Conservation (phyloP, 2,888 invertebrate genomes). For the Sylvicola fuscatus region DNA sequence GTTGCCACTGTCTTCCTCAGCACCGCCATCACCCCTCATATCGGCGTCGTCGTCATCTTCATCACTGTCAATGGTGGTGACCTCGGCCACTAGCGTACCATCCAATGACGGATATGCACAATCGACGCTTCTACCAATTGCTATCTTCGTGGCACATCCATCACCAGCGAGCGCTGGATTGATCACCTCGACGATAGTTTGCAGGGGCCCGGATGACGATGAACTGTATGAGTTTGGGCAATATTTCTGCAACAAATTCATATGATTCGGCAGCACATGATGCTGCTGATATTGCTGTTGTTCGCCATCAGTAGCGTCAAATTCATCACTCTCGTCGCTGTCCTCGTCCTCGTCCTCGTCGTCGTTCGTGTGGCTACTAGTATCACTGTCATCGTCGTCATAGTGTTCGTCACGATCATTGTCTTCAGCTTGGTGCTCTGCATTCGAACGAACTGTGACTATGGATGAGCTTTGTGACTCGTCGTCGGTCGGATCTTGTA, state of each 20-base stretch:
- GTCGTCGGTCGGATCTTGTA: slow-evolving; percentile 40
- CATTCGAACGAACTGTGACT: slow-evolving; percentile 26
- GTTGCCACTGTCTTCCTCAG: slow-evolving; percentile 5
- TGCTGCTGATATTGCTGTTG: neutral
- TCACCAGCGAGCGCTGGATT: slow-evolving; percentile 25
- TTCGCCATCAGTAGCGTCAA: neutral
- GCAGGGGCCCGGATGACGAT: slow-evolving; percentile 6
- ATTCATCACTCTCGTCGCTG: neutral
- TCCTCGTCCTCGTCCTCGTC: slow-evolving; percentile 5
- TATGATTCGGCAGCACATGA: neutral
- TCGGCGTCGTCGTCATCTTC: slow-evolving; percentile 6
- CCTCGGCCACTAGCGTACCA: slow-evolving; percentile 4
- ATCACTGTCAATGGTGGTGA: slow-evolving; percentile 8
- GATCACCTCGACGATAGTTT: slow-evolving; percentile 25
- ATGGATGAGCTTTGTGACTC: slow-evolving; percentile 26
- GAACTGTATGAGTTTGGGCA: too few species aligned
- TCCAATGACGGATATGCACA: slow-evolving; percentile 17
- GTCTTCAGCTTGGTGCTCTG: slow-evolving; percentile 10
- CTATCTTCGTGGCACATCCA: slow-evolving; percentile 21
- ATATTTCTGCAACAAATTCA: neutral
- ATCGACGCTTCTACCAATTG: slow-evolving; percentile 18
- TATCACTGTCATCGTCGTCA: slow-evolving; percentile 13
- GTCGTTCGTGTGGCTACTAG: neutral
- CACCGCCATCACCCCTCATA: neutral
- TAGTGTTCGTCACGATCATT: neutral